Evolutionary conservation across 2,113 vertebrate species (phyloP), one percentile per base, ranked within the genome.

Genomic region (Gila orcuttii): DNA sequence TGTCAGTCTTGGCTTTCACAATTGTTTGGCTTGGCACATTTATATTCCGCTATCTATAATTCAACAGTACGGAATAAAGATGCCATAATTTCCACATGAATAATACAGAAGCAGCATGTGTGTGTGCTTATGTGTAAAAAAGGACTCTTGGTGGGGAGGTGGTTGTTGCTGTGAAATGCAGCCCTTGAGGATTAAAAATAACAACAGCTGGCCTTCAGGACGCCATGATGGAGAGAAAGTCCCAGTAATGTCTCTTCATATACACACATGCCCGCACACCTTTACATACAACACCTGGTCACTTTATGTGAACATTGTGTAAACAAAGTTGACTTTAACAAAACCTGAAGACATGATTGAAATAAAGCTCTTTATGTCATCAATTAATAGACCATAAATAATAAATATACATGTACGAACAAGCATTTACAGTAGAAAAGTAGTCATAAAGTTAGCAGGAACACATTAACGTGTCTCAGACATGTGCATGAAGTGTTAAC

Each of bases 171-270:
- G 89, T 92, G 92, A 91, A 93, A 93, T 92, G 79, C 88, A 88
- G 90, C 91, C 90, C 90, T 86, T 85, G 87, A 91, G 92, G 92
- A 94, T 94, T 95, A 95, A 94, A 96, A 96, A 95, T 94, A 95
- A 94, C 93, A 95, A 90, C 94, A 94, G 94, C 93, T 94, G 94
- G 93, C 91, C 91, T 90, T 88, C 90, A 89, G 92, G 92, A 91
- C 90, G 87, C 91, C 93, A 92, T 91, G 90, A 90, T 90, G 83
- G 90, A 5, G 90, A 66, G 84, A 92, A 91, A 90, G 89, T 88
- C 89, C 74, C 88, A 85, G 66, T 77, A 45, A 87, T 77, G 85
- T 83, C 15, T 33, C 79, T 73, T 74, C 76, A 9, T 47, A 74
- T 60, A 73, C 19, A 57, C 19, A 74, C 68, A 73, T 33, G 17